Base-by-base conservation (phyloP, 92 coral and sea anemone genomes). In the Ricordea florida region DNA sequence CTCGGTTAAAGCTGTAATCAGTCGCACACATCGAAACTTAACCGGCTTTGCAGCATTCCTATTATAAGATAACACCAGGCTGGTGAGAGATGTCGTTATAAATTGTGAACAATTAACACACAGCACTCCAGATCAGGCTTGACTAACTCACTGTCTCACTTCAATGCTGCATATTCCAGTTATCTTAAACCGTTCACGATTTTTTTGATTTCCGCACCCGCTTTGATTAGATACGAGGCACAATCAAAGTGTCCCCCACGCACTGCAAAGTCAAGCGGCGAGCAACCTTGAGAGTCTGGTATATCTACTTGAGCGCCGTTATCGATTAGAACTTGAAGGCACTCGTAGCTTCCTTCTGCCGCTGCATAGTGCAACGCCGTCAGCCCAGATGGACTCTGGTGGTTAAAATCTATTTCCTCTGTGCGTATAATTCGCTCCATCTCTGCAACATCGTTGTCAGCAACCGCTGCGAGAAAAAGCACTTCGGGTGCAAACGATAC, bases 171-270 rank as follows among this genome's bases (percentile, higher is more conserved):
- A 31, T 15, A 14, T 30, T 18, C 42, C 10, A 8, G 26, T 29
- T 35, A 74, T 40, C 53, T 73, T 73, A 91, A 42, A 4, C 99
- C 99, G 73, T 96, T 86, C 2, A 96, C 89, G 67, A 96, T 96
- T 28, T 81, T 92, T 50, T 87, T 80, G 57, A 90, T 92, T 70
- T 86, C 96, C 32, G 99, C 99, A 8, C 99, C 99, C 2, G 87
- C 88, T 62, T 86, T 90, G 64, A 96, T 96, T 3, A 96, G 87
- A 62, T 44, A 82, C 17, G 97, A 88, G 1, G 99, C 99, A 42
- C 97, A 96, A 51, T 96, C 99, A 23, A 96, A 96, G 56, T 96
- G 90, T 1, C 92, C 99, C 26, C 96, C 99, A 15, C 99, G 92
- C 23, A 89, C 92, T 3, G 99, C 99, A 33, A 96, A 96, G 66